phyloP scores from a whole-genome alignment of 2,113 vertebrate species.

The Garra rufa region DNA sequence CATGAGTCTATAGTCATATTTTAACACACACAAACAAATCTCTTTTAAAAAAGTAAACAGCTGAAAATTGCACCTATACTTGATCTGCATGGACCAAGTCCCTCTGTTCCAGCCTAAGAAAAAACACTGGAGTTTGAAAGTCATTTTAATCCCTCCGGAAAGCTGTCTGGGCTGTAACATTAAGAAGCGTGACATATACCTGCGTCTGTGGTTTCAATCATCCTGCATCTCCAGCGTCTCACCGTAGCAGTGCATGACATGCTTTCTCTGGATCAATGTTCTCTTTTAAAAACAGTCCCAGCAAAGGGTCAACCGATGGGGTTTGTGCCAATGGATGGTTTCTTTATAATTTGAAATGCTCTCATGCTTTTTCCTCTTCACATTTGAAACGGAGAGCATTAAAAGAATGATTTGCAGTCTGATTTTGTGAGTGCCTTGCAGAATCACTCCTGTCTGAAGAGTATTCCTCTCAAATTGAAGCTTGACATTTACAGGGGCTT shows the following conservation, averaged over 20 bases:
- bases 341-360: constrained; percentile 25
- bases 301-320: constrained; percentile 16
- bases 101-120: neutral
- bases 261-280: constrained; percentile 30
- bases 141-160: constrained; percentile 22
- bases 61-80: neutral
- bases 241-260: constrained; percentile 2
- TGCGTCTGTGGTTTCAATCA: constrained; percentile 11
- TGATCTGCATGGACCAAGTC: neutral
- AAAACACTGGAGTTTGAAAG: constrained; percentile 4
- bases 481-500: constrained; percentile 58
- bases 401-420: constrained; percentile 20
- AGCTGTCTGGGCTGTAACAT: constrained; percentile 16
- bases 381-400: neutral
- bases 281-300: constrained; percentile 24
- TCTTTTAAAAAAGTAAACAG: neutral
- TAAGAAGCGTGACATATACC: constrained; percentile 24
- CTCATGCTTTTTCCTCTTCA: neutral
- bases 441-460: constrained; percentile 31
- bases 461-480: constrained; percentile 50
- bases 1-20: too few species aligned
- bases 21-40: neutral
- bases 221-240: neutral
- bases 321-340: neutral
- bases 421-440: constrained; percentile 23